Evolutionary conservation across 2,888 invertebrate genomes (phyloP).

Genomic region (Leptopilina syphax): DNA sequence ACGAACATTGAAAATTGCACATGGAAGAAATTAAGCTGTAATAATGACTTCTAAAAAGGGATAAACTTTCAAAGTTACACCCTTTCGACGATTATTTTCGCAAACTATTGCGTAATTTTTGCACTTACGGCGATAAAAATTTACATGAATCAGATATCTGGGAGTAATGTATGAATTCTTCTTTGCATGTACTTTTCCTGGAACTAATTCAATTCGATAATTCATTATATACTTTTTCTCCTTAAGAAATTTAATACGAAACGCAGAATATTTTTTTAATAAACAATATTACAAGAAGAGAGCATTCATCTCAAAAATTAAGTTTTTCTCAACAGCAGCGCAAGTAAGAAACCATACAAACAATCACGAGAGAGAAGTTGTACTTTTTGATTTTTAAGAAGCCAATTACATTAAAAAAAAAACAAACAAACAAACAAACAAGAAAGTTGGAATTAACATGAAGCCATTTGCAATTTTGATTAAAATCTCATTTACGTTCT

Average conservation of each 20-base stretch:
- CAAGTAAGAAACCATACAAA: slow-evolving; percentile 1
- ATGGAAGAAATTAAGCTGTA: slow-evolving; percentile 16
- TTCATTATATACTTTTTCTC: no score
- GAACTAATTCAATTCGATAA: no score
- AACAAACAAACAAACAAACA: background rate
- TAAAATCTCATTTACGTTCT: no score
- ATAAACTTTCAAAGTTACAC: slow-evolving; percentile 4
- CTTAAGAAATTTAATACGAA: no score
- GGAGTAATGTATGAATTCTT: background rate
- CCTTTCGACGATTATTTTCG: background rate
- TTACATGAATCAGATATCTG: background rate
- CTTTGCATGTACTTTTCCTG: background rate
- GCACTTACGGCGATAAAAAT: slow-evolving; percentile 10
- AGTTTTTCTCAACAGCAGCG: background rate
- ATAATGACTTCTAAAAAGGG: slow-evolving; percentile 5
- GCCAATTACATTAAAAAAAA: slow-evolving; percentile 1
- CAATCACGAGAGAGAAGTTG: background rate
- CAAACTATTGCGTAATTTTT: slow-evolving; percentile 10
- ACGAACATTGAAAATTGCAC: background rate
- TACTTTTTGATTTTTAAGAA: slow-evolving; percentile 7
- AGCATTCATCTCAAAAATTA: background rate
- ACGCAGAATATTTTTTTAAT: background rate
- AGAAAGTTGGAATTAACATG: background rate
- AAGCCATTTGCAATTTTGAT: background rate
- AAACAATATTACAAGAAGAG: background rate